Base-by-base conservation (phyloP, 2,797 vertebrate genomes). In the Enteromius fasciolatus region DNA sequence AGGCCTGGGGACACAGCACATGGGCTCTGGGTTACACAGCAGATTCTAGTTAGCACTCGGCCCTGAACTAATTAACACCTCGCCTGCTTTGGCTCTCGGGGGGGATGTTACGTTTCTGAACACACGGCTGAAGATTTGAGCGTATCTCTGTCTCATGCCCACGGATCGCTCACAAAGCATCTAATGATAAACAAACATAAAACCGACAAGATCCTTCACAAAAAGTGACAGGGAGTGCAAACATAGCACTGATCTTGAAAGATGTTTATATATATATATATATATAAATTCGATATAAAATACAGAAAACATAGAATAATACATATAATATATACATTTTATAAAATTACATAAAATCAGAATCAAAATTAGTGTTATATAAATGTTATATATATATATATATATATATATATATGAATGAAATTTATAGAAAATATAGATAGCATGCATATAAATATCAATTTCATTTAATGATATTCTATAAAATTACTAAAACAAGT, bases 1-100 rank as follows among this genome's bases (percentile, higher is more conserved):
- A 97, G 93, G 85, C 97, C 97, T 92, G 94, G 91, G 95, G 94
- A 90, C 41, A 73, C 20, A 44, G 67, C 70, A 82, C 48, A 75
- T 52, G 46, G 48, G 23, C 61, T 44, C 54, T 50, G 17, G 41
- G 68, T 81, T 50, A 50, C 57, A 75, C 66, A 59, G 36, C 39
- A 70, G 66, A 80, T 52, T 78, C 46, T 67, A 44, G 33, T 79
- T 69, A 77, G 77, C 80, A 15, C 86, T 64, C 28, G 76, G 82
- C 57, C 74, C 68, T 48, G 31, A 41, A 54, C 25, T 61, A 50
- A 83, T 61, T 83, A 68, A 80, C 84, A 84, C 78, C 64, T 83
- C 23, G 39, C 17, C 31, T 44, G 41, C 20, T 41, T 44, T 23
- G 44, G 48, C 46, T 57, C 66, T 41, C 81, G 1, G 9, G 59